These are phyloP conservation scores for Cabera pusaria DNA, from an alignment of 2,888 invertebrate species.

Conservation along the genomic window DNA sequence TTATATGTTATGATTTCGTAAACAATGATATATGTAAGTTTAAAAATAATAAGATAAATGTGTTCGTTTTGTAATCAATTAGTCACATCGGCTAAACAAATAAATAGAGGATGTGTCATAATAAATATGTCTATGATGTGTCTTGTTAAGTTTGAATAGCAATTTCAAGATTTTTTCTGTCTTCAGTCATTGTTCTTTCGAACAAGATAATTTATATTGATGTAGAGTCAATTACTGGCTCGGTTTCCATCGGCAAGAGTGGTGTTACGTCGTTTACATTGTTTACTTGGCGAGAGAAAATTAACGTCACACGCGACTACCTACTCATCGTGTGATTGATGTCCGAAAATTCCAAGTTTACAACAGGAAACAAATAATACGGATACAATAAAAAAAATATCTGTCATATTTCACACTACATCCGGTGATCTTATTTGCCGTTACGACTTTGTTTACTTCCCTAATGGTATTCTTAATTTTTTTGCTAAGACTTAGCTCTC, in stretches of 20 bases:
- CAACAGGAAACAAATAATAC: conserved; percentile 21
- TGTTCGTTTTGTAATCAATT: conserved; percentile 10
- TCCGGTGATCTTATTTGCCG: conserved; percentile 13
- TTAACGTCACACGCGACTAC: conserved; percentile 28
- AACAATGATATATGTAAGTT: too few relatives aligned
- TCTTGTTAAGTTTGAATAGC: conserved; percentile 29
- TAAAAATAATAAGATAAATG: conserved; percentile 6
- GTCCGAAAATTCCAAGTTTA: conserved; percentile 19
- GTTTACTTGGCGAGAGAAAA: conserved; percentile 29
- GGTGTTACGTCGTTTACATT: conserved; percentile 9
- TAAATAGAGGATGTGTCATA: conserved; percentile 17
- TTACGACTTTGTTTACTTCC: conserved; percentile 25
- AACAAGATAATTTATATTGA: conserved; percentile 26
- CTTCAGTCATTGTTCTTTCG: conserved; percentile 29
- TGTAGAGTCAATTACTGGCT: conserved; percentile 18
- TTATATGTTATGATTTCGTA: too few relatives aligned
- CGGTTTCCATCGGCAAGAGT: conserved; percentile 3
- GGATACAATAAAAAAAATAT: conserved; percentile 9
- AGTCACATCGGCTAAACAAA: conserved; percentile 16
- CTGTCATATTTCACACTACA: conserved; percentile 14
- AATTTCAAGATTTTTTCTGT: conserved; percentile 20
- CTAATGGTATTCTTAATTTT: background rate
- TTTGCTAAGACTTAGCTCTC: conserved; percentile 2
- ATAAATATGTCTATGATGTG: conserved; percentile 27
- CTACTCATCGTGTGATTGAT: conserved; percentile 32